Conservation (phyloP, 2,113 vertebrate genomes). For the Seriola aureovittata region DNA sequence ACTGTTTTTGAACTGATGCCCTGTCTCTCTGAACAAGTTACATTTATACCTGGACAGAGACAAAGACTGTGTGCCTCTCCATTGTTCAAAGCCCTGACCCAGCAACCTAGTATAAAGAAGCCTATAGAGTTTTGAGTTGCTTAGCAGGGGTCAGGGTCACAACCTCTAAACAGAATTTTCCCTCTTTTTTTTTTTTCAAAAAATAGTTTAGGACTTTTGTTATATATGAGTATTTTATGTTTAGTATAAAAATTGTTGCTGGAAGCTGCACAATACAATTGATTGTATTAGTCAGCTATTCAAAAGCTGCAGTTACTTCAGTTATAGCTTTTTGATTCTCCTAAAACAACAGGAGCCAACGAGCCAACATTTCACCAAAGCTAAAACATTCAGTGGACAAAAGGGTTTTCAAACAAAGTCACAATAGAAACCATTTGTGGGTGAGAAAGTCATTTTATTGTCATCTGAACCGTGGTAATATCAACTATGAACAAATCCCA, state of each 20-base stretch:
- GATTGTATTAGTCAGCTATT: not conserved
- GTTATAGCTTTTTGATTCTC: not conserved
- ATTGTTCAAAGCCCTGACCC: conserved; percentile 78
- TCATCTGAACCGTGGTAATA: not conserved
- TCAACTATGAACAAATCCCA: not conserved
- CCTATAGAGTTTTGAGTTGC: conserved; percentile 67
- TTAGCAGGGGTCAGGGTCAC: conserved; percentile 41
- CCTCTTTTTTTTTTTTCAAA: not conserved
- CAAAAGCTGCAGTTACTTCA: not conserved
- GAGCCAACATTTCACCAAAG: too few species aligned
- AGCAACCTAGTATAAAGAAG: conserved; percentile 63
- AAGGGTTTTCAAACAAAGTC: not conserved
- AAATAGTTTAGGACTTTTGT: not conserved
- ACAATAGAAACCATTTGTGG: not conserved
- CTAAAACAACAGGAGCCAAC: not conserved
- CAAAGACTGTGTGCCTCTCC: conserved; percentile 63
- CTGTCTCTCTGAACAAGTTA: conserved; percentile 53
- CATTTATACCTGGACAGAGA: conserved; percentile 76
- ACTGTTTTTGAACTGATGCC: conserved; percentile 62
- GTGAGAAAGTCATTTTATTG: not conserved
- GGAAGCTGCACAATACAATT: not conserved
- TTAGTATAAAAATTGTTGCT: not conserved
- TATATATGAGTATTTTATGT: not conserved
- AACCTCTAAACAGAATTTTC: conserved; percentile 55
- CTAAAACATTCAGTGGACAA: too few species aligned